These are phyloP conservation scores for Cryptus armator DNA, from an alignment of 2,888 invertebrate species.

Conservation along the genomic window DNA sequence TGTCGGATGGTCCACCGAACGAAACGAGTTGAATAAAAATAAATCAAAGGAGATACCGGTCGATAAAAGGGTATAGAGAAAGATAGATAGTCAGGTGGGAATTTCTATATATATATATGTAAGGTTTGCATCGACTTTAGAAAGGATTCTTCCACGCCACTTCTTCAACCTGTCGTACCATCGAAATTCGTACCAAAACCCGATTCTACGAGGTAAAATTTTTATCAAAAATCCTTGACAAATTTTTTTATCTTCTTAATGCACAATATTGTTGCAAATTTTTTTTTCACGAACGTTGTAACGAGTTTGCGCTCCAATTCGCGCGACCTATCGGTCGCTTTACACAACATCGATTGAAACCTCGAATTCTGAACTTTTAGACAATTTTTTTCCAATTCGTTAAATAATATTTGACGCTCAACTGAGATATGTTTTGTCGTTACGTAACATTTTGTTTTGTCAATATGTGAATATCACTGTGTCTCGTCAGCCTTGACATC, in stretches of 20 bases:
- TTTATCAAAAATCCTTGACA: no score
- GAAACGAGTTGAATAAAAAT: constrained; percentile 49
- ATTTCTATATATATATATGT: constrained; percentile 23
- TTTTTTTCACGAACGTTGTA: not conserved
- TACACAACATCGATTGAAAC: not conserved
- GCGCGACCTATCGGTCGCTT: constrained; percentile 30
- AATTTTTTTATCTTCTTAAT: not conserved
- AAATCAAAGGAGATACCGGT: constrained; percentile 51
- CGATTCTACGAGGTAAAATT: no score
- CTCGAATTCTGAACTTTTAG: not conserved
- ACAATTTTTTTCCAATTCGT: constrained; percentile 25
- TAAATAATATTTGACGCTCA: constrained; percentile 24
- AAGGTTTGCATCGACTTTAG: constrained; percentile 2
- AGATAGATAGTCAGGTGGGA: constrained; percentile 30
- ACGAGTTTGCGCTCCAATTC: constrained; percentile 58
- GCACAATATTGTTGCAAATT: not conserved
- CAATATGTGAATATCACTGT: constrained; percentile 8
- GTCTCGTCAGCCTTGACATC: constrained; percentile 6
- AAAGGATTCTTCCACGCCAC: constrained; percentile 25
- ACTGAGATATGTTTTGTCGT: constrained; percentile 24
- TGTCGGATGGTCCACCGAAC: constrained; percentile 5
- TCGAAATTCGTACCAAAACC: no score
- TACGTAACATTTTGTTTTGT: constrained; percentile 17
- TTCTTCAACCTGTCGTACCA: constrained; percentile 7
- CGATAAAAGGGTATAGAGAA: constrained; percentile 54